Evolutionary conservation across 1,140 invertebrate species (phyloP).

Genomic region (Tetranychus urticae): DNA sequence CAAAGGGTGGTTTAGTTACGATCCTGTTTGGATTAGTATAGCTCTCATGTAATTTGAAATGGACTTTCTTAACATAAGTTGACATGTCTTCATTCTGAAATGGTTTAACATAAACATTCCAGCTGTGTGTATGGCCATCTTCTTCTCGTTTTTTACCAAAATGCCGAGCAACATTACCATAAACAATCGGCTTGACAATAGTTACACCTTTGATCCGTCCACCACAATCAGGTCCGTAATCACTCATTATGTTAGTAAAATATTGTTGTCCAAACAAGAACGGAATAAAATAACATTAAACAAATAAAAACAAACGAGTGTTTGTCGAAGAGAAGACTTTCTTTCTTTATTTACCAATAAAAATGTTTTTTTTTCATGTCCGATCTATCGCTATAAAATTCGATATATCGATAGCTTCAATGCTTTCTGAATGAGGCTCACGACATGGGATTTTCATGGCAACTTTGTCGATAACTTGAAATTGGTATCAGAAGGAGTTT

Average conservation of each 20-base stretch:
- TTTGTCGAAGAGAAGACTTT: too few relatives aligned
- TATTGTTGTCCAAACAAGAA: too few relatives aligned
- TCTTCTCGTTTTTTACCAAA: slow-evolving; percentile 92
- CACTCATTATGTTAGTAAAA: neutral
- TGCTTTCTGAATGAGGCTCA: too few relatives aligned
- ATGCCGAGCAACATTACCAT: slow-evolving; percentile 68
- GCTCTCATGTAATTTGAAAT: slow-evolving; percentile 93
- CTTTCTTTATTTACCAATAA: too few relatives aligned
- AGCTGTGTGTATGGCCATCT: slow-evolving; percentile 95
- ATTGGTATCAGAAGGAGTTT: too few relatives aligned
- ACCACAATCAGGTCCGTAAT: neutral
- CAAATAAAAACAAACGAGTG: too few relatives aligned
- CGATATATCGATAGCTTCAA: too few relatives aligned
- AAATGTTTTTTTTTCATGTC: too few relatives aligned
- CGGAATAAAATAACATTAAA: too few relatives aligned
- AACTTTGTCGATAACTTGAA: too few relatives aligned
- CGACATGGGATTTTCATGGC: too few relatives aligned
- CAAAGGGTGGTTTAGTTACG: slow-evolving; percentile 79
- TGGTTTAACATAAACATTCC: slow-evolving; percentile 93
- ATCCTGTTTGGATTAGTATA: slow-evolving; percentile 80
- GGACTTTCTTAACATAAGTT: slow-evolving; percentile 79
- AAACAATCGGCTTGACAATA: slow-evolving; percentile 86
- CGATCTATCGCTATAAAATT: too few relatives aligned
- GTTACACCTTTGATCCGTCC: slow-evolving; percentile 40
- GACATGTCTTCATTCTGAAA: slow-evolving; percentile 71